Conservation (phyloP, 2,113 vertebrate genomes). For the Neodontobutis hainanensis region DNA sequence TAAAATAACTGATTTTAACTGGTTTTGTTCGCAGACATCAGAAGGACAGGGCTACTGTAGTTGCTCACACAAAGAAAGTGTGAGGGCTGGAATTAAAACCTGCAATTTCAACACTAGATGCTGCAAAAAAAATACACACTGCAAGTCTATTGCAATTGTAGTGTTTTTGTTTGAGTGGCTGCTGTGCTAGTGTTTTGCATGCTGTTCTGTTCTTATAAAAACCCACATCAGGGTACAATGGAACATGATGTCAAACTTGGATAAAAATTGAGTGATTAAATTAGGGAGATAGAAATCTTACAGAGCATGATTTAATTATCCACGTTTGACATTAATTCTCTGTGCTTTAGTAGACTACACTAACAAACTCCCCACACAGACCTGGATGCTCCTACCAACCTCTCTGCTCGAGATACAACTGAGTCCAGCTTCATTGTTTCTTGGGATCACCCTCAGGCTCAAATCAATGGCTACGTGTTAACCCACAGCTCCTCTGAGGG, state of each 20-base stretch:
- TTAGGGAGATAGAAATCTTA: no score
- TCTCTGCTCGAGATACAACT: conserved; percentile 56
- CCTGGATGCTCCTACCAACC: conserved; percentile 47
- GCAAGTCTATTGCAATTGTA: neutral
- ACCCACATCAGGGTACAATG: conserved; percentile 6
- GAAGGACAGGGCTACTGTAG: no score
- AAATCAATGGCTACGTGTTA: conserved; percentile 80
- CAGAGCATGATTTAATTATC: neutral
- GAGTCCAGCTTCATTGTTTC: conserved; percentile 73
- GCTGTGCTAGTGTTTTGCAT: conserved; percentile 35
- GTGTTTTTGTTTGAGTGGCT: neutral
- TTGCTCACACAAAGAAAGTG: no score
- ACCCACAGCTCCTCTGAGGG: conserved; percentile 77
- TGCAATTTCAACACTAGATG: no score
- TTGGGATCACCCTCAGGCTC: conserved; percentile 74
- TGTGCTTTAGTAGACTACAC: conserved; percentile 21
- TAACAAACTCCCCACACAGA: conserved; percentile 58
- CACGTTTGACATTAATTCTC: conserved; percentile 34
- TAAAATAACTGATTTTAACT: no score
- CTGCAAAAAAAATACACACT: no score
- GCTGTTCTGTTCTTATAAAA: conserved; percentile 28
- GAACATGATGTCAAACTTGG: conserved; percentile 36
- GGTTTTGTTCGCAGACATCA: no score
- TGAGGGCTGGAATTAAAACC: no score
- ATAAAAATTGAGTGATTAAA: neutral